Evolutionary conservation across 1,140 invertebrate species (phyloP), one percentile per base, ranked within the genome.

Genomic region (Seison nebaliae): DNA sequence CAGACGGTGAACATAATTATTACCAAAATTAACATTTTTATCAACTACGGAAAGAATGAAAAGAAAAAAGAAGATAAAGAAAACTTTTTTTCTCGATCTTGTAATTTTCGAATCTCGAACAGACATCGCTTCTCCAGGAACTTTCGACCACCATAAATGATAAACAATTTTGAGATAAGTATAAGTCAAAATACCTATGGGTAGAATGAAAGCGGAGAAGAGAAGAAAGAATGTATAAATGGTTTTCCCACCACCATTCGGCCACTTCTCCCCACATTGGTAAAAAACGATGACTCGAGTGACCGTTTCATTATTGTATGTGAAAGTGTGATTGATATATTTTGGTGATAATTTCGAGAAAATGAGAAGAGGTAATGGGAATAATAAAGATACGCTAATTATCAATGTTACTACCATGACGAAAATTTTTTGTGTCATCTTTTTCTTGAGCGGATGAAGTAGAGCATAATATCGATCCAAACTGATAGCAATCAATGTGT

Each of bases 391-490:
- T 21, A 40, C 29, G 3, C 20, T 12, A 30, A 30, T 34, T 7
- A 28, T 20, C 9, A 34, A 12, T 16, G 22, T 17, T 18, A 40
- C 30, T 12, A 40, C 16, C 26, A 30, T 30, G 24, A 26, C 28
- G 14, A 26, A 35, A 11, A 23, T 5, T 14, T 12, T 23, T 24
- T 26, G 15, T 15, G 18, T 34, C 8, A 40, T 26, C 20, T 28
- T 23, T 5, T 11, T 9, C 12, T 29, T 62, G 12, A 81, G 52
- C 0, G 76, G 76, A 59, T 73, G 73, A 62, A 79, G 71, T 31
- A 81, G 78, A 16, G 73, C 74, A 49, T 76, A 69, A 48, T 76
- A 80, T 8, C 76, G 65, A 53, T 81, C 76, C 29, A 75, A 66
- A 35, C 73, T 76, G 48, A 81, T 76, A 2, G 73, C 74, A 1